Conservation (phyloP, 1,140 invertebrate genomes). For the Ostrea denselamellosa region DNA sequence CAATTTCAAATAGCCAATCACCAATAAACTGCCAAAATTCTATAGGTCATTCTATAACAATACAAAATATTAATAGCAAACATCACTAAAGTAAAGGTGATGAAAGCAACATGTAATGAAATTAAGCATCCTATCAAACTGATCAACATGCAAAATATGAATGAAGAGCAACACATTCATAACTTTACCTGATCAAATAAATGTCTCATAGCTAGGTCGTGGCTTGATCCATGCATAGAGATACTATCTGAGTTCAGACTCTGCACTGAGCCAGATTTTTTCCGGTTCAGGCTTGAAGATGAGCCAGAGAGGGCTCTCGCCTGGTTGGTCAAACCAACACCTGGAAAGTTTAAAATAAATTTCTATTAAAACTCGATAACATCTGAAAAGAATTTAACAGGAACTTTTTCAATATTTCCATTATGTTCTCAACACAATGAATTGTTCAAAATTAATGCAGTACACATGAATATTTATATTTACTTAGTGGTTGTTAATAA, state of each 20-base stretch:
- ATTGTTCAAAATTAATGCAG: no score
- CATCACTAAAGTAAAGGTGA: not conserved
- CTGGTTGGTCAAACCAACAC: slow-evolving; percentile 57
- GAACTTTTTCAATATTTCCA: no score
- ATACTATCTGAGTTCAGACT: slow-evolving; percentile 82
- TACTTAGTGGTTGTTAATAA: no score
- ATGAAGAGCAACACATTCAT: not conserved
- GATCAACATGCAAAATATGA: no score
- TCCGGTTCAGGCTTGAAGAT: slow-evolving; percentile 72
- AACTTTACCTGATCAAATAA: slow-evolving; percentile 83
- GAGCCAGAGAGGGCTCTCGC: slow-evolving; percentile 74
- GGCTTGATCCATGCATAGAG: slow-evolving; percentile 79
- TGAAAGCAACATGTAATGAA: not conserved
- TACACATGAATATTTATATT: no score
- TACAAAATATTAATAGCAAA: no score
- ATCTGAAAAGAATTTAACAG: no score
- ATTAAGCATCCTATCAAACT: no score
- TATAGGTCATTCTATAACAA: not conserved
- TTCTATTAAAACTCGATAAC: not conserved
- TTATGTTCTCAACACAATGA: no score
- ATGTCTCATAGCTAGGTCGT: slow-evolving; percentile 81
- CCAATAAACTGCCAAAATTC: not conserved
- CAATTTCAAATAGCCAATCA: not conserved
- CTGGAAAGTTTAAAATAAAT: slow-evolving; percentile 36
- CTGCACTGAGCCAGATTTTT: slow-evolving; percentile 79